Conservation (phyloP, 2,888 invertebrate species). For the Monochamus alternatus region DNA sequence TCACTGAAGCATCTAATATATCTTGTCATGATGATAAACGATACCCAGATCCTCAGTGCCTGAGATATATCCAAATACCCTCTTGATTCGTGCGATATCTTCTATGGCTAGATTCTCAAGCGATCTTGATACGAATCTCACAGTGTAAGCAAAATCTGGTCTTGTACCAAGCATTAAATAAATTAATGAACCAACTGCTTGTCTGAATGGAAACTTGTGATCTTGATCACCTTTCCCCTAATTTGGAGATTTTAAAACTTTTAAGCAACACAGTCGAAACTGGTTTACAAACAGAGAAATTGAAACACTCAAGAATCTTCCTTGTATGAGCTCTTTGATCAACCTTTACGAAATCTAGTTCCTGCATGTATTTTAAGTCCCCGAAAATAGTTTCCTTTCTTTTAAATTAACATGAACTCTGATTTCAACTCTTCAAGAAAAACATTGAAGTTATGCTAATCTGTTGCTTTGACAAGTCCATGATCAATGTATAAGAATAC, state of each 20-base stretch:
- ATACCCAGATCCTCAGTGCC: constrained; percentile 28
- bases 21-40: constrained; percentile 2
- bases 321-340: constrained; percentile 29
- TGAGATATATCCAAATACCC: constrained; percentile 34
- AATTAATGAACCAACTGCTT: constrained; percentile 38
- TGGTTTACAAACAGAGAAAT: constrained; percentile 11
- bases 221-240: constrained; percentile 23
- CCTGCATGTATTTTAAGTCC: constrained; percentile 22
- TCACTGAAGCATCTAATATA: constrained; percentile 22
- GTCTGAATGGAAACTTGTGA: constrained; percentile 27
- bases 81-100: constrained; percentile 20
- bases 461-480: constrained; percentile 31
- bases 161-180: constrained; percentile 38
- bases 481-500: constrained; percentile 31
- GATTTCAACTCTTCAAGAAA: constrained; percentile 19
- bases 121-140: constrained; percentile 32
- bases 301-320: constrained; percentile 26
- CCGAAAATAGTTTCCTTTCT: constrained; percentile 36
- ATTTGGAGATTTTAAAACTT: too few relatives aligned
- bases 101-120: constrained; percentile 21
- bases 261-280: too few relatives aligned
- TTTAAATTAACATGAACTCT: constrained; percentile 33
- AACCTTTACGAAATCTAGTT: constrained; percentile 16
- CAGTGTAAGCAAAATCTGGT: constrained; percentile 40
- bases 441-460: constrained; percentile 4